phyloP scores from a whole-genome alignment of 2,113 vertebrate genomes.

The Ptilonorhynchus violaceus region DNA sequence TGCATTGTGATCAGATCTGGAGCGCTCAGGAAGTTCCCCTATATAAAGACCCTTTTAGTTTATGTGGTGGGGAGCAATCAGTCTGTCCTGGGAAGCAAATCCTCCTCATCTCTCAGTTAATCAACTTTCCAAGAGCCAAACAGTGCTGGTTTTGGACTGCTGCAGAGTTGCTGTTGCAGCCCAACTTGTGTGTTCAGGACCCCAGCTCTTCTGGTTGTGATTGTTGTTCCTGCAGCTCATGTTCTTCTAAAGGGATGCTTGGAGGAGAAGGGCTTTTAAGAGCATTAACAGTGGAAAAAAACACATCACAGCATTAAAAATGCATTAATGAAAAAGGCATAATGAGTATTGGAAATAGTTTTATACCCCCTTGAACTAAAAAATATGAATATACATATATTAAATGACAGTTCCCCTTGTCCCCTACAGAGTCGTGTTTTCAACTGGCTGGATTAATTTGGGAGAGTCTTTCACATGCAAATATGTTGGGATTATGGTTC shows the following conservation, averaged over 20 bases:
- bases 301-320: background rate
- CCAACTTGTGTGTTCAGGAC: background rate
- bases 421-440: background rate
- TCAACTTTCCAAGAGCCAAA: background rate
- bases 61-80: background rate
- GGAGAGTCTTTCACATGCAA: background rate
- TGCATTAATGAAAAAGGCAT: background rate
- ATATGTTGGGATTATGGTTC: background rate
- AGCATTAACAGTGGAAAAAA: background rate
- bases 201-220: background rate
- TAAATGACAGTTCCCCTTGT: background rate
- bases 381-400: background rate
- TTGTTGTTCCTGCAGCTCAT: background rate
- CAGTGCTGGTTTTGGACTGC: background rate
- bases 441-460: background rate
- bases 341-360: background rate
- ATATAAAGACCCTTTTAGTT: background rate
- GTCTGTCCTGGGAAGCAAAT: background rate
- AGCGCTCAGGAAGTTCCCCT: background rate
- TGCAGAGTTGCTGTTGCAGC: background rate
- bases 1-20: background rate
- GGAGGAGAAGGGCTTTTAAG: background rate
- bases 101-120: background rate
- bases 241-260: background rate
- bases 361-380: background rate